Evolutionary conservation across 2,113 vertebrate genomes (phyloP), one percentile per base, ranked within the genome.

Genomic region (Marcusenius ussheri): DNA sequence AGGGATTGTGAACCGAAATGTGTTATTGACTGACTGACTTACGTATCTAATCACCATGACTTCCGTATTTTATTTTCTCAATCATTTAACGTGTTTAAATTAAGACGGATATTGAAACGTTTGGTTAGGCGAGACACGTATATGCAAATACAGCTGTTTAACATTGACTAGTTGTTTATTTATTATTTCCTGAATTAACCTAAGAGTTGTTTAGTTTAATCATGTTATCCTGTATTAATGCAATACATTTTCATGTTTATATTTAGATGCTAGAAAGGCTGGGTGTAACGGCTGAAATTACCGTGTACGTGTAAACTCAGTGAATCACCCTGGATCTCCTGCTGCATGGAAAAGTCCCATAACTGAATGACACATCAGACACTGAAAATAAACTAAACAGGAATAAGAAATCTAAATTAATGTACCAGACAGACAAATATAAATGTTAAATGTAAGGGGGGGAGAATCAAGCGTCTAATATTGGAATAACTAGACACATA

Each of bases 281-380:
- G 83, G 50, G 27, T 56, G 2, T 70, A 31, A 87, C 51, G 10
- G 46, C 77, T 87, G n/a, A 45, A 84, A 39, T 35, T 84, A 39
- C 58, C 83, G n/a, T 27, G 39, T 49, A 62, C 11, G 45, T 27
- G 56, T 86, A n/a, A 87, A 46, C 24, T 89, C 56, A 11, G 4
- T 89, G 92, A 91, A 85, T 92, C 91, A 90, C 87, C 24, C 17
- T 85, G 11, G 87, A 39, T 56, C 88, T 66, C 39, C 70, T 70
- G 21, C 39, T 88, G 51, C 87, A 66, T 50, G 77, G 74, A 80
- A 80, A 42, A 80, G 31, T 77, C 27, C 11, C 35, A 19, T 77
- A 77, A 15, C 70, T 77, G 70, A 77, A 39, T 77, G 35, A 77
- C 70, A 77, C 70, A 17, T 77, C 13, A 77, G 74, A 42, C 74